phyloP scores from a whole-genome alignment of 2,113 vertebrate genomes.

The Psilopsiagon aymara region DNA sequence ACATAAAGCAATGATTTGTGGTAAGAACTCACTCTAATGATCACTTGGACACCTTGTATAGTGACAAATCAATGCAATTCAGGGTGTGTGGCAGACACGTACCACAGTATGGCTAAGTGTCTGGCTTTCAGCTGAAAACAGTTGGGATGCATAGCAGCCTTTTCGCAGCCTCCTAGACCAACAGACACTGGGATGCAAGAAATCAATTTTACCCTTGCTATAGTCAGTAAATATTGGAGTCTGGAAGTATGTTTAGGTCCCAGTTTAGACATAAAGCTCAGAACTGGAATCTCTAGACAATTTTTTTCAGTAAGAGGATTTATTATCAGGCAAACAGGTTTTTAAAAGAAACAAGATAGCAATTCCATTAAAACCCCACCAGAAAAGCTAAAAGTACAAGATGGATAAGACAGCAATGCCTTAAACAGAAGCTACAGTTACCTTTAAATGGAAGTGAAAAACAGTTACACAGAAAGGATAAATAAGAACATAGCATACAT shows the following conservation, averaged over 20 bases:
- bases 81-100: neutral
- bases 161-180: neutral
- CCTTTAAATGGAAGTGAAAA: neutral
- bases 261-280: neutral
- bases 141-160: neutral
- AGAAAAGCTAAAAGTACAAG: neutral
- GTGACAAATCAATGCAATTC: neutral
- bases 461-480: neutral
- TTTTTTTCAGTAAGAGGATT: neutral
- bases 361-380: neutral
- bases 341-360: neutral
- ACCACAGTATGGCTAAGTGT: fast-evolving
- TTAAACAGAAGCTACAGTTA: neutral
- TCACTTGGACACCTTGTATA: neutral
- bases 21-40: neutral
- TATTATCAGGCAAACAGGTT: neutral
- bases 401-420: neutral
- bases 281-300: neutral
- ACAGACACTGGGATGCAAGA: fast-evolving
- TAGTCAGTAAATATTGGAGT: neutral
- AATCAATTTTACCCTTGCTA: neutral
- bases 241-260: neutral
- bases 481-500: neutral
- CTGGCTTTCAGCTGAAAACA: neutral
- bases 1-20: neutral